phyloP scores from a whole-genome alignment of 2,888 invertebrate genomes.

The Chromoteleia sp. region DNA sequence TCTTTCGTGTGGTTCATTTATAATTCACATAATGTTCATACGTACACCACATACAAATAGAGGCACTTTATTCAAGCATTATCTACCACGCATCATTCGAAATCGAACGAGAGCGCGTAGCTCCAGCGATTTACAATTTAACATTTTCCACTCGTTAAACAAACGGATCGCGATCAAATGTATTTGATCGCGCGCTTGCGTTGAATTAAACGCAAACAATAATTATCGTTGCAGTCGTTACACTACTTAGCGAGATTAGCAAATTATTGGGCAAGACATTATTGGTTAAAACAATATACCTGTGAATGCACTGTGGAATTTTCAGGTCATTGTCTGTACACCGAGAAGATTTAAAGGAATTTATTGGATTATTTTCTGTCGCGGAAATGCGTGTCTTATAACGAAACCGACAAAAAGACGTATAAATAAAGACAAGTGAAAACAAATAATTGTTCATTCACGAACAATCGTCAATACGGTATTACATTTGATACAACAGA shows the following conservation, averaged over 20 bases:
- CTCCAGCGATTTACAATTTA: slow-evolving; percentile 25
- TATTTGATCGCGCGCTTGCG: slow-evolving; percentile 40
- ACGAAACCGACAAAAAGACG: slow-evolving; percentile 23
- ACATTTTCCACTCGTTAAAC: slow-evolving; percentile 48
- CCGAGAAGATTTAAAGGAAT: slow-evolving; percentile 38
- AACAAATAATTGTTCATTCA: slow-evolving; percentile 33
- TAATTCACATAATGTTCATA: too few species aligned
- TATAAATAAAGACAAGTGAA: slow-evolving; percentile 17
- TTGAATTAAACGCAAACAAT: slow-evolving; percentile 54
- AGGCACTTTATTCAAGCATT: too few species aligned
- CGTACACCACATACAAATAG: too few species aligned
- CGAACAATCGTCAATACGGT: slow-evolving; percentile 11
- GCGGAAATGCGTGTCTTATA: slow-evolving; percentile 41
- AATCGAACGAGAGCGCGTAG: slow-evolving; percentile 6
- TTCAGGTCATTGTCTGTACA: slow-evolving; percentile 46
- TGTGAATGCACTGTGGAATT: slow-evolving; percentile 35
- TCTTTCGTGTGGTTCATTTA: too few species aligned
- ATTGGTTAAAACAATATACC: slow-evolving; percentile 48
- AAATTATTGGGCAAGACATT: slow-evolving; percentile 45
- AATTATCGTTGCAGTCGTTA: slow-evolving; percentile 34
- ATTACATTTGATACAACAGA: too few species aligned
- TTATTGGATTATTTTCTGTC: slow-evolving; percentile 37
- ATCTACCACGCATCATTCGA: too few species aligned
- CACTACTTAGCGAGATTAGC: slow-evolving; percentile 43
- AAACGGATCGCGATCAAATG: slow-evolving; percentile 49